Evolutionary conservation across 2,113 vertebrate species (phyloP).

Genomic region (Cyanoramphus novaezelandiae): DNA sequence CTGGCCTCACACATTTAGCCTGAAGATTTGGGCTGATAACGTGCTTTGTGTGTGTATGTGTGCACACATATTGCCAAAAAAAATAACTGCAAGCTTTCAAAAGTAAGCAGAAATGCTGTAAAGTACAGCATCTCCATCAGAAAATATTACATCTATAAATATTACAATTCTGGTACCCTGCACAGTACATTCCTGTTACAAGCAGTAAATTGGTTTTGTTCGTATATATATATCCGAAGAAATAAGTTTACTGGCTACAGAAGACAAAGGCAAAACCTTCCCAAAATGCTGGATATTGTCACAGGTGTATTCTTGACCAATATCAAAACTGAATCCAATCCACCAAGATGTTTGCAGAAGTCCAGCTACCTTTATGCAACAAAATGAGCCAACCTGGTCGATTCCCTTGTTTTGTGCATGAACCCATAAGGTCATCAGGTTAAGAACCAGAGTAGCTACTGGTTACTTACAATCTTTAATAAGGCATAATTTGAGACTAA

Average conservation of each 20-base stretch:
- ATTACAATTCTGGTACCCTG: background rate
- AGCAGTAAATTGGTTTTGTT: background rate
- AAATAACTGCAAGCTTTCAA: background rate
- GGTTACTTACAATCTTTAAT: background rate
- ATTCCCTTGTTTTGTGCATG: background rate
- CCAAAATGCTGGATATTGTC: background rate
- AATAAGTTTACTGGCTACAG: background rate
- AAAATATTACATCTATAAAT: background rate
- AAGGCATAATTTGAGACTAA: background rate
- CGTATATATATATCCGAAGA: background rate
- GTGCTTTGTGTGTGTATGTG: accelerated
- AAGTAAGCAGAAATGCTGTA: background rate
- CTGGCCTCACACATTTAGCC: background rate
- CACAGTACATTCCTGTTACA: background rate
- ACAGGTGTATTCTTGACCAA: background rate
- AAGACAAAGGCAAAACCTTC: background rate
- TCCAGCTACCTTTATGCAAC: background rate
- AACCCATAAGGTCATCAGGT: background rate
- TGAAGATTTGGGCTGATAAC: background rate
- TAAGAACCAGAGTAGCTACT: background rate
- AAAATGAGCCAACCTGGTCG: background rate
- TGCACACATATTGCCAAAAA: accelerated
- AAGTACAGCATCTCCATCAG: background rate
- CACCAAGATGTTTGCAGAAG: background rate
- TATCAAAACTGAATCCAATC: background rate